Evolutionary conservation across 2,888 invertebrate species (phyloP).

Genomic region (Fragum whitleyi): DNA sequence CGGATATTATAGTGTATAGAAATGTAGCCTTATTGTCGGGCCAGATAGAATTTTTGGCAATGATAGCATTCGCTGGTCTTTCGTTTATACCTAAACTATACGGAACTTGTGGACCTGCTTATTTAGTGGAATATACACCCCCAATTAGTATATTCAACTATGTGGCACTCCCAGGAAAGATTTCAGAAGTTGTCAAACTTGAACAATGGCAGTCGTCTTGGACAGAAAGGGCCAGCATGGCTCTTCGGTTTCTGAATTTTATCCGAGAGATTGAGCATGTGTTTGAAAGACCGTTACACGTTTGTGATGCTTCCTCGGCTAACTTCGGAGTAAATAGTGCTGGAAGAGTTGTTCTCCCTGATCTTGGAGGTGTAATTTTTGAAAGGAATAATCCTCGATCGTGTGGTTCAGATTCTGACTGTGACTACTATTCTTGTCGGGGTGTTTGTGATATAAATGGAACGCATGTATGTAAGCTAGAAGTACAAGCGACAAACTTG

Average conservation of each 20-base stretch:
- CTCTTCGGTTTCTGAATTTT: not conserved
- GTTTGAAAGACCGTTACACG: not conserved
- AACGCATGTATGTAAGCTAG: not conserved
- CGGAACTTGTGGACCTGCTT: conserved; percentile 4
- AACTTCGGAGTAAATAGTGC: not conserved
- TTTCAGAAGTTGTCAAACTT: not conserved
- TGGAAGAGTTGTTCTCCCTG: not conserved
- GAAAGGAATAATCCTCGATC: not conserved
- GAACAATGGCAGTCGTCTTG: not conserved
- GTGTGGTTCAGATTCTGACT: not conserved
- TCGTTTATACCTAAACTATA: conserved; percentile 6
- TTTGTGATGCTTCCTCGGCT: not conserved
- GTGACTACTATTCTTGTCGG: not conserved
- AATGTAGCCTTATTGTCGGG: not conserved
- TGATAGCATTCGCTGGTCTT: not conserved
- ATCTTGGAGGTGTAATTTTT: not conserved
- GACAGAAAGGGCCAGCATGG: not conserved
- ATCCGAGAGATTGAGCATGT: not conserved
- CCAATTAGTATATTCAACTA: conserved; percentile 1
- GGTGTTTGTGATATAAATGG: not conserved
- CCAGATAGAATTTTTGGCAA: conserved; percentile 6
- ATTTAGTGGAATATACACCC: conserved; percentile 5
- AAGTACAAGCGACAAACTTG: conserved; percentile 1
- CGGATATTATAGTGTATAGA: too few relatives aligned
- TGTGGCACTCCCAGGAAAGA: not conserved